Evolutionary conservation across 2,797 vertebrate species (phyloP).

Genomic region (Centroberyx gerrardi): DNA sequence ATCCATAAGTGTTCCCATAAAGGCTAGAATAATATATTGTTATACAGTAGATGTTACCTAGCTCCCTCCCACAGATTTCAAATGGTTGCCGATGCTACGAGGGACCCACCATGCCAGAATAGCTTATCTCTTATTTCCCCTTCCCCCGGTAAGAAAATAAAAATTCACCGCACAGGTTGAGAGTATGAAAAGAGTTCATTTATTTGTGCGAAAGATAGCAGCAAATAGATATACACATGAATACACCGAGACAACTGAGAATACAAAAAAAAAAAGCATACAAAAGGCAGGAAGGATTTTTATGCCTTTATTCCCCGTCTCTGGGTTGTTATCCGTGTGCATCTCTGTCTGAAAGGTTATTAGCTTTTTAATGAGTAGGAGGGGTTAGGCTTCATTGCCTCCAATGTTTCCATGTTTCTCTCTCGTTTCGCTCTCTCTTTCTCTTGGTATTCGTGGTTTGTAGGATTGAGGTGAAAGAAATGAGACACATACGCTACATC

Average conservation of each 20-base stretch:
- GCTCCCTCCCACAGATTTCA: neutral
- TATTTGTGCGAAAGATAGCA: neutral
- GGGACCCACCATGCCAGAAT: neutral
- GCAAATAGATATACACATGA: neutral
- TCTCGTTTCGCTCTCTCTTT: neutral
- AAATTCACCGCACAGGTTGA: neutral
- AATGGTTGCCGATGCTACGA: neutral
- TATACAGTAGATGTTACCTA: neutral
- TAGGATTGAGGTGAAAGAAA: no score
- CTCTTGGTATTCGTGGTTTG: neutral
- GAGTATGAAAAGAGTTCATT: neutral
- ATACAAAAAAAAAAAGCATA: no score
- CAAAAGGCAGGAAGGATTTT: no score
- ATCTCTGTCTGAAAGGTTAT: neutral
- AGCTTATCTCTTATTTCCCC: conserved; percentile 1
- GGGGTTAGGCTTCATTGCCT: neutral
- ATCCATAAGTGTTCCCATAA: conserved; percentile 5
- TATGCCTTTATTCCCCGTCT: neutral
- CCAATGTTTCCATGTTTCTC: neutral
- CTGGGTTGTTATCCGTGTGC: neutral
- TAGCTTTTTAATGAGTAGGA: neutral
- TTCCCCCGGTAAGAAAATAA: no score
- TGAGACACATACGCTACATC: no score
- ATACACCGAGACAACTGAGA: neutral
- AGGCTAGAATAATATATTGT: neutral